These are phyloP conservation scores for Heliconius himera DNA, from an alignment of 1,140 invertebrate genomes.

Conservation along the genomic window DNA sequence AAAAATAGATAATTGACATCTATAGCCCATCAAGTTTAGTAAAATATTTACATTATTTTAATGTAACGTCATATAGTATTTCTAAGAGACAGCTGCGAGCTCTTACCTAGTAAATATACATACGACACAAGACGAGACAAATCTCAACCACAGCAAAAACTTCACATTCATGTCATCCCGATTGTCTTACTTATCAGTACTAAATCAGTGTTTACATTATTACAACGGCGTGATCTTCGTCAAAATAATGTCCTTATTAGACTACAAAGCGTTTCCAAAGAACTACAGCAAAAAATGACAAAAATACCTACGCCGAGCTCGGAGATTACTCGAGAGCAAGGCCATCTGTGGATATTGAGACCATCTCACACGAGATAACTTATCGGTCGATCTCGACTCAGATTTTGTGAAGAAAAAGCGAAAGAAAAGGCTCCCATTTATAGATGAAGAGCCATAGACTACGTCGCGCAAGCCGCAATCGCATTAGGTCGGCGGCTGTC, in stretches of 20 bases:
- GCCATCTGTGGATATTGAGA: slow-evolving; percentile 81
- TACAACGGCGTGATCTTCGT: slow-evolving; percentile 69
- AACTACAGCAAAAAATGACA: slow-evolving; percentile 73
- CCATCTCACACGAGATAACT: slow-evolving; percentile 78
- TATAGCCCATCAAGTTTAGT: too few species aligned
- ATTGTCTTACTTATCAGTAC: slow-evolving; percentile 79
- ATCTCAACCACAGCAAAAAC: slow-evolving; percentile 56
- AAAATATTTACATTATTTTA: not conserved
- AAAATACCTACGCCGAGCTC: slow-evolving; percentile 67
- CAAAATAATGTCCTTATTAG: slow-evolving; percentile 81
- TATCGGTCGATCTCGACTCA: slow-evolving; percentile 76
- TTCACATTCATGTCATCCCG: slow-evolving; percentile 55
- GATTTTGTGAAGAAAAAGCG: slow-evolving; percentile 78
- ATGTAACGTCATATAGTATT: not conserved
- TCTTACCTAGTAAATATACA: not conserved
- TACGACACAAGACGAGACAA: slow-evolving; percentile 32
- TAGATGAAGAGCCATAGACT: slow-evolving; percentile 76
- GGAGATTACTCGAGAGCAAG: slow-evolving; percentile 76
- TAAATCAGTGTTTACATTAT: slow-evolving; percentile 80
- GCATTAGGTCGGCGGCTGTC: slow-evolving; percentile 73
- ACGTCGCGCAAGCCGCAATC: slow-evolving; percentile 69
- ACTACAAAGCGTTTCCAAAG: slow-evolving; percentile 76
- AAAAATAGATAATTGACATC: too few species aligned
- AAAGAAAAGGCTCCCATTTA: slow-evolving; percentile 80
- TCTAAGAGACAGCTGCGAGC: not conserved